Percentiles rank a stretch among this genome's conserved stretches.
These are phyloP conservation scores for Plumapathes pennacea DNA, from an alignment of 92 coral and sea anemone species.

Conservation along the genomic window DNA sequence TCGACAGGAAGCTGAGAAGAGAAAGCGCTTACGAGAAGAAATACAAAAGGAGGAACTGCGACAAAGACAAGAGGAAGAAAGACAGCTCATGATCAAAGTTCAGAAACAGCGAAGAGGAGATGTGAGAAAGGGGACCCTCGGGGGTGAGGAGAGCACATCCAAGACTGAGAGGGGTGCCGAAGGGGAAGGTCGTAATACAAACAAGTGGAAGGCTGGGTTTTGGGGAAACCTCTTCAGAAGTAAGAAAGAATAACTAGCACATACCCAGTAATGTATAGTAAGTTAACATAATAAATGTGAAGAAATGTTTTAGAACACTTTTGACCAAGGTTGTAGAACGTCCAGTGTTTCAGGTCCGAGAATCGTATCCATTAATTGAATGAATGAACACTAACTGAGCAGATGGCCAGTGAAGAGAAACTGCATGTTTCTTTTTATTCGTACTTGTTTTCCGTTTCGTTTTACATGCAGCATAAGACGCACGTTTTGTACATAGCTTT, in stretches of 20 bases:
- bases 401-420: too few species aligned
- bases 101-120: conserved; percentile 1
- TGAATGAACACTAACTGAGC: too few species aligned
- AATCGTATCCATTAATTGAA: too few species aligned
- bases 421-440: too few species aligned
- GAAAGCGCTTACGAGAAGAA: conserved; percentile 25
- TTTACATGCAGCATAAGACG: too few species aligned
- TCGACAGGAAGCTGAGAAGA: conserved; percentile 43
- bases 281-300: too few species aligned
- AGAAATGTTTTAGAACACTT: too few species aligned
- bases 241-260: conserved; percentile 1
- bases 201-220: conserved; percentile 18
- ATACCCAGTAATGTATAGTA: too few species aligned
- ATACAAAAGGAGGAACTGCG: conserved; percentile 49
- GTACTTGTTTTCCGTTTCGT: too few species aligned
- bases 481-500: too few species aligned
- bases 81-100: conserved; percentile 33
- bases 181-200: neutral
- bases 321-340: too few species aligned
- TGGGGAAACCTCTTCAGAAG: conserved; percentile 20
- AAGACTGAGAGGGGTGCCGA: neutral
- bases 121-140: neutral
- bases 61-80: conserved; percentile 43
- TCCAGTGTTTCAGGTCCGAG: too few species aligned
- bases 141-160: neutral